Conservation (phyloP, 2,797 vertebrate genomes). For the Calcarius lapponicus region DNA sequence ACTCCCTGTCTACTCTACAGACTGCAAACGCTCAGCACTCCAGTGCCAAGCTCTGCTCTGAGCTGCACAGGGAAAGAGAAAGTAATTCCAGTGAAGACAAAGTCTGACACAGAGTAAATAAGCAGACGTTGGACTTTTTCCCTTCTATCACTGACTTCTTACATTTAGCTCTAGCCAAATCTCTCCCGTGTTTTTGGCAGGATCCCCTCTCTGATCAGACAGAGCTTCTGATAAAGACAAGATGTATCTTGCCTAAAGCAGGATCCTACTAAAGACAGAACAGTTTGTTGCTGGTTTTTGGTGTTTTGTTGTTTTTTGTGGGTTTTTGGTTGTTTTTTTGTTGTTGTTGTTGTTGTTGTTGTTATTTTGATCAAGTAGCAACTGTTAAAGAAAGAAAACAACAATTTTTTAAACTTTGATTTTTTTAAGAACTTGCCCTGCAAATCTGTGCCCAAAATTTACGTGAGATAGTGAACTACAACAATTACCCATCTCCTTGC, state of each 20-base stretch:
- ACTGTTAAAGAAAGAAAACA: neutral
- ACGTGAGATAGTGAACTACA: neutral
- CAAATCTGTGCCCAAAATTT: neutral
- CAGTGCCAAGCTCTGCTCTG: neutral
- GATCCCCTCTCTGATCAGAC: neutral
- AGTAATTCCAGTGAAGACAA: neutral
- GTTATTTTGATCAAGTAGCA: neutral
- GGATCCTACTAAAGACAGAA: neutral
- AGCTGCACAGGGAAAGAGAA: neutral
- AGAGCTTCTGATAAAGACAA: neutral
- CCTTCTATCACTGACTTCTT: neutral
- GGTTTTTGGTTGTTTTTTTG: neutral
- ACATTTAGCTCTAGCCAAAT: neutral
- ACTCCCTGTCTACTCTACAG: rapidly evolving
- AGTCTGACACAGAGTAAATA: neutral
- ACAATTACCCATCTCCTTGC: neutral
- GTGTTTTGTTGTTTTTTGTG: neutral
- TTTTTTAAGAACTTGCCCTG: neutral
- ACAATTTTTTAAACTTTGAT: neutral
- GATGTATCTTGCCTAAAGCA: neutral
- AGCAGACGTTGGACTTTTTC: neutral
- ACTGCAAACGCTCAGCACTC: neutral
- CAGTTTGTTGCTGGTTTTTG: neutral
- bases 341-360: neutral
- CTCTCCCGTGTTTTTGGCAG: neutral